Conservation (phyloP, 2,113 vertebrate species). For the Dissostichus mawsoni region DNA sequence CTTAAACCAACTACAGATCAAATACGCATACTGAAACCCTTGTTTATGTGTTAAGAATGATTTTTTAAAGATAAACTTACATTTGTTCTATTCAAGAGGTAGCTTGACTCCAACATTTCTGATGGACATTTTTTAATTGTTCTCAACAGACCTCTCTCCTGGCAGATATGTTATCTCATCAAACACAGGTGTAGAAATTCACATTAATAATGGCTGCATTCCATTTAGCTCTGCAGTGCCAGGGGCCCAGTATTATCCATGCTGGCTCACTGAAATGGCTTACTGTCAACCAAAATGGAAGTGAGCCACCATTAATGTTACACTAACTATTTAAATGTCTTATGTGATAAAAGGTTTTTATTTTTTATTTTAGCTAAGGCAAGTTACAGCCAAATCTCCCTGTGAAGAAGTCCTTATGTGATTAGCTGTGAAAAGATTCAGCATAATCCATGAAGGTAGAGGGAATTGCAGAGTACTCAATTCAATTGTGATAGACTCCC, state of each 20-base stretch:
- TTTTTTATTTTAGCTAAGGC: neutral
- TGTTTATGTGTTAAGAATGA: too few relatives aligned
- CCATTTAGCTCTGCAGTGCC: constrained; percentile 17
- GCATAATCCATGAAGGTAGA: constrained; percentile 29
- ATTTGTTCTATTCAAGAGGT: neutral
- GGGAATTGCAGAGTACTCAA: constrained; percentile 38
- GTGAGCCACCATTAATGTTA: constrained; percentile 17
- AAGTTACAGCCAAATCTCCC: constrained; percentile 27
- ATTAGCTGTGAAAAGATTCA: constrained; percentile 50
- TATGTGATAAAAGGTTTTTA: neutral
- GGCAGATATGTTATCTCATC: neutral
- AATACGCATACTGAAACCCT: too few relatives aligned
- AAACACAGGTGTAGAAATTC: constrained; percentile 37
- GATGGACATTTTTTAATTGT: constrained; percentile 2
- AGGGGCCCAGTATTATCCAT: neutral
- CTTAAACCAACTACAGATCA: too few relatives aligned
- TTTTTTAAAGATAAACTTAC: too few relatives aligned
- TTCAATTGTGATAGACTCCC: constrained; percentile 52
- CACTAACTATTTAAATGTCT: constrained; percentile 15
- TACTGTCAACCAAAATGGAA: constrained; percentile 8
- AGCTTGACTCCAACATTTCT: neutral
- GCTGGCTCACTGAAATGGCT: constrained; percentile 7
- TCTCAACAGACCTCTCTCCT: constrained; percentile 1
- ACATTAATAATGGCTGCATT: constrained; percentile 28
- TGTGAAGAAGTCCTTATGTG: constrained; percentile 23